These are phyloP conservation scores for Eulemur macaco DNA, from an alignment of 2,113 vertebrate genomes.

Conservation along the genomic window DNA sequence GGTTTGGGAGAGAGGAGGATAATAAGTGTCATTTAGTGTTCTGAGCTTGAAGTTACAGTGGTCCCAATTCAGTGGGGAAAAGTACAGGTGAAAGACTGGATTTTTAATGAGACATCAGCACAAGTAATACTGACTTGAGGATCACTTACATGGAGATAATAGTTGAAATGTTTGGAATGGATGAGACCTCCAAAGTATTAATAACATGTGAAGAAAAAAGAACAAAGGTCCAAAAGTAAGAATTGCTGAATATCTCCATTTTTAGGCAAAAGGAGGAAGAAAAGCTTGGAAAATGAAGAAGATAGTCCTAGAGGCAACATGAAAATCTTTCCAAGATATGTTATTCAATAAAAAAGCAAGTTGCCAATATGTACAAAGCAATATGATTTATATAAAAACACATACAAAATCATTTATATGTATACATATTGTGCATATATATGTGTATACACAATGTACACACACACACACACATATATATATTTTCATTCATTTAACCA, in stretches of 20 bases:
- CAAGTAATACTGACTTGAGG: neutral
- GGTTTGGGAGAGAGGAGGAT: neutral
- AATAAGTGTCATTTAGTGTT: neutral
- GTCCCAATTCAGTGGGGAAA: neutral
- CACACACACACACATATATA: neutral
- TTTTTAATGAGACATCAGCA: neutral
- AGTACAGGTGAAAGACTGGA: neutral
- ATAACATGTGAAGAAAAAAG: neutral
- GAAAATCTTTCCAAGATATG: neutral
- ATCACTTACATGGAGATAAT: neutral
- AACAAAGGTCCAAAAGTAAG: neutral
- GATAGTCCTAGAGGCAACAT: neutral
- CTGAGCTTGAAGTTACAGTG: neutral
- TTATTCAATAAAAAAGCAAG: conserved; percentile 14
- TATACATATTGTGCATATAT: neutral
- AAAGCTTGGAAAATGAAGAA: neutral
- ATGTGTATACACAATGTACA: neutral
- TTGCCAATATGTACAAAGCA: conserved; percentile 18
- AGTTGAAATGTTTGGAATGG: neutral
- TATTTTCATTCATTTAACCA: neutral
- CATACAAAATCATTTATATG: neutral
- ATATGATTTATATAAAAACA: conserved; percentile 27
- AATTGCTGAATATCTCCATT: neutral
- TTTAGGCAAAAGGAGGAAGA: neutral
- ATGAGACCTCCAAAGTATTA: neutral